Percentiles rank a stretch among this genome's conserved stretches.
These are phyloP conservation scores for Paracanthobrama guichenoti DNA, from an alignment of 2,113 vertebrate genomes.

Conservation along the genomic window DNA sequence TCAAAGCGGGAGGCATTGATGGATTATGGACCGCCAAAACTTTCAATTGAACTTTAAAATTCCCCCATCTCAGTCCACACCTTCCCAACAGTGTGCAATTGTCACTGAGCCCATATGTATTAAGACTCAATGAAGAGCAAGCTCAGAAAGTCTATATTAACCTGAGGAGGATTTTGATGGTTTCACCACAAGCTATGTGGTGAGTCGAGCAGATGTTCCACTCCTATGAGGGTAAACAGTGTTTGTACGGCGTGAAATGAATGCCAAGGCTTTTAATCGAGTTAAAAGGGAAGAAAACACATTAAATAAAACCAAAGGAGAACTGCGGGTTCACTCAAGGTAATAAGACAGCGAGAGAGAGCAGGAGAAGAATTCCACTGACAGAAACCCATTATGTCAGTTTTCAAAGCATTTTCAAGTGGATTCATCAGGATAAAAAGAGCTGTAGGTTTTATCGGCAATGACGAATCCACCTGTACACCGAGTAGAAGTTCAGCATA, in stretches of 20 bases:
- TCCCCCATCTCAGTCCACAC: neutral
- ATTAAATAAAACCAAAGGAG: conserved; percentile 51
- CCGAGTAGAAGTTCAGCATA: neutral
- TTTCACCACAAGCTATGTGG: conserved; percentile 23
- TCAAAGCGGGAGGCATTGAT: neutral
- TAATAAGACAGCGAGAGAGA: conserved; percentile 31
- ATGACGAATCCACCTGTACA: neutral
- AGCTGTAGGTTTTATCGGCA: conserved; percentile 5
- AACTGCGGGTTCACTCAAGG: conserved; percentile 45
- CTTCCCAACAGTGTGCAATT: neutral
- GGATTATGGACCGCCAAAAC: neutral
- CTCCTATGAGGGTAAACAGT: conserved; percentile 44
- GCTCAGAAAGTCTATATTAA: conserved; percentile 32
- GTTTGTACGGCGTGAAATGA: conserved; percentile 46
- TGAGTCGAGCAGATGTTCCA: conserved; percentile 30
- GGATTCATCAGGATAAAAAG: conserved; percentile 43
- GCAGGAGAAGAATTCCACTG: conserved; percentile 9
- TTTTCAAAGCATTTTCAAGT: conserved; percentile 34
- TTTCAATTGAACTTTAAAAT: conserved; percentile 4
- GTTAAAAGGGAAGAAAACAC: conserved; percentile 38
- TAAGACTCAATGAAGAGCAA: conserved; percentile 22
- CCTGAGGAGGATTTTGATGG: conserved; percentile 41
- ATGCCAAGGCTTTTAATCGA: conserved; percentile 47
- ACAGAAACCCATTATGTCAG: conserved; percentile 39
- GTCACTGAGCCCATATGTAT: conserved; percentile 8